phyloP scores from a whole-genome alignment of 2,113 vertebrate species.

The Pseudorhombus dupliciocellatus region DNA sequence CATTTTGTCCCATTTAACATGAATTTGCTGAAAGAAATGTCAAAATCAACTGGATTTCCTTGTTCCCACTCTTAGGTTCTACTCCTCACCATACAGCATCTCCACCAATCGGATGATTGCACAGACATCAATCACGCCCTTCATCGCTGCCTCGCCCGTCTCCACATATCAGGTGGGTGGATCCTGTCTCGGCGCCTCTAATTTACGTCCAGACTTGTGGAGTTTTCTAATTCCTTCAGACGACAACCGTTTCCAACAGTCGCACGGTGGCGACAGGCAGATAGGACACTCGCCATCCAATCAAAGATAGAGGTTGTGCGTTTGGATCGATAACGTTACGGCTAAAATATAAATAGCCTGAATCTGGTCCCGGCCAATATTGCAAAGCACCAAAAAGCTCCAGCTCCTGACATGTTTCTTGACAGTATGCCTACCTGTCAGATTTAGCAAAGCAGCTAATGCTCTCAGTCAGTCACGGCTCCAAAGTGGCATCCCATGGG shows the following conservation, averaged over 20 bases:
- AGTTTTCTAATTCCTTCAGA: neutral
- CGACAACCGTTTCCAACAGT: neutral
- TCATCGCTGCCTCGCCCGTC: constrained; percentile 99
- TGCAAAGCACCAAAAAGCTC: neutral
- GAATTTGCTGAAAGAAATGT: neutral
- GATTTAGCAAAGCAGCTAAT: constrained; percentile 5
- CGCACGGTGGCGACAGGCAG: neutral
- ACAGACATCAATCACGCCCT: constrained; percentile 98
- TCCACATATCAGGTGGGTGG: constrained; percentile 97
- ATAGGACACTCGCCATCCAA: neutral
- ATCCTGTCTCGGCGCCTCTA: neutral
- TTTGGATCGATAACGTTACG: neutral
- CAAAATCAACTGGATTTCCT: constrained; percentile 1
- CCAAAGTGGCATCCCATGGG: neutral
- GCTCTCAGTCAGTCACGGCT: constrained; percentile 3
- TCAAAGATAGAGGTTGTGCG: neutral
- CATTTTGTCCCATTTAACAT: neutral
- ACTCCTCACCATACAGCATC: constrained; percentile 98
- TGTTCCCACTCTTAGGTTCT: constrained; percentile 87
- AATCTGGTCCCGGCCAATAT: neutral
- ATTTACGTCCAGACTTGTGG: neutral
- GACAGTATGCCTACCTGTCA: neutral
- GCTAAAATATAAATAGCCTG: neutral
- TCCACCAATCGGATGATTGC: constrained; percentile 99
- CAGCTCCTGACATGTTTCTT: neutral